A percentile compares a stretch with the other conserved stretches of the same genome.
phyloP scores from a whole-genome alignment of 2,888 invertebrate genomes.

The Ceratothoa steindachneri region DNA sequence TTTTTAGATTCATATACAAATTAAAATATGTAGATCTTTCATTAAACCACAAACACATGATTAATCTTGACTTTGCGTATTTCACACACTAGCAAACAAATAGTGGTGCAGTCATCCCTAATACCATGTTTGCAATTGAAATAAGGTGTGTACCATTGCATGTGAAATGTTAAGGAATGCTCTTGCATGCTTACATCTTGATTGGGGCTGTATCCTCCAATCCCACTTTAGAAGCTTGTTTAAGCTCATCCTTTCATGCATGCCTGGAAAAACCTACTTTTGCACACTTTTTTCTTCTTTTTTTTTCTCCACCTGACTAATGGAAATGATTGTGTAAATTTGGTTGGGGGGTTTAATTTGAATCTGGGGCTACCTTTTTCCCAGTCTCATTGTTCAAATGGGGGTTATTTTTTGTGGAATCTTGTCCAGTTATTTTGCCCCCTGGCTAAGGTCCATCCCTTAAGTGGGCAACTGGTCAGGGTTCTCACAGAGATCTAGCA shows the following conservation, averaged over 20 bases:
- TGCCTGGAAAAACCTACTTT: background rate
- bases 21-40: background rate
- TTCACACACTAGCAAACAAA: conserved; percentile 8
- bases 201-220: too few relatives aligned
- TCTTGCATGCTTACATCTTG: background rate
- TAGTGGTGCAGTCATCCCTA: background rate
- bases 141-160: conserved; percentile 1
- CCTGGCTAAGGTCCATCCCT: too few relatives aligned
- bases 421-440: too few relatives aligned
- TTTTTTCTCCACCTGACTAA: background rate
- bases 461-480: too few relatives aligned
- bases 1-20: too few relatives aligned
- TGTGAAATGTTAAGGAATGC: too few relatives aligned
- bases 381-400: too few relatives aligned
- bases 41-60: background rate
- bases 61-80: conserved; percentile 2
- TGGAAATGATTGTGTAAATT: too few relatives aligned
- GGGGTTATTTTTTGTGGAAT: too few relatives aligned
- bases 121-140: conserved; percentile 1
- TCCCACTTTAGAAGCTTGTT: background rate
- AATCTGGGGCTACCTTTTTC: too few relatives aligned
- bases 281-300: background rate
- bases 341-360: too few relatives aligned
- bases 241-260: background rate
- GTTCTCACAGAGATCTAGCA: too few relatives aligned